Base-by-base conservation (phyloP, 2,888 invertebrate species). In the Ennomos fuscantarius region DNA sequence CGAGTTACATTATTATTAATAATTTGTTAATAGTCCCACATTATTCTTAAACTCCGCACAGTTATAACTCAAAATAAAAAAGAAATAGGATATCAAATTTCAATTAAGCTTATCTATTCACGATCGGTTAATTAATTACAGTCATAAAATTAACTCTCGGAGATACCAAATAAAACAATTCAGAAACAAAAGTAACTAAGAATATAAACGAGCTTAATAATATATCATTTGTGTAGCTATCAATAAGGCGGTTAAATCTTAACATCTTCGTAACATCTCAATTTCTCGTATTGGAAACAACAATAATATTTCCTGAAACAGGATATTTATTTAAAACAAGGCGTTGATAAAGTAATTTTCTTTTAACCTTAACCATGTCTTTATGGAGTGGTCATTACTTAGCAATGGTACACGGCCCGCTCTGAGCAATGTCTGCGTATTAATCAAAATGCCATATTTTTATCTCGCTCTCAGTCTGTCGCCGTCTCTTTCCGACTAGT, bases 321-420 rank as follows among this genome's bases (percentile, higher is more conserved):
- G 90, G 89, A 90, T 91, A 91, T 92, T 92, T 92, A 91, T 91
- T 92, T 89, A 89, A 92, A 92, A 91, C 90, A 90, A 91, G 92
- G 89, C 91, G 92, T 90, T 92, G 92, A 92, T 92, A 91, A 91
- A 92, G 91, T 92, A 92, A 92, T 92, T 91, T 92, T 91, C 90
- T 92, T 92, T 91, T 90, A 91, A 91, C 92, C 91, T 91, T 91
- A 90, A 90, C 89, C 92, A 88, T 91, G 91, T 92, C 91, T 90
- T 92, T 89, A 91, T 91, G 91, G 92, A 90, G 87, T 88, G 92
- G 91, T 87, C 91, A 92, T 91, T 92, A 92, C 91, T 92, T 92
- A 92, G 91, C 87, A 89, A 89, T 89, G 92, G 90, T 89, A 90
- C 91, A 90, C 87, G 89, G 89, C 84, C 84, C 87, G 87, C 87